A percentile compares a stretch with the other conserved stretches of the same genome.
Conservation (phyloP, 1,140 invertebrate species). For the Tetragonula clypearis region DNA sequence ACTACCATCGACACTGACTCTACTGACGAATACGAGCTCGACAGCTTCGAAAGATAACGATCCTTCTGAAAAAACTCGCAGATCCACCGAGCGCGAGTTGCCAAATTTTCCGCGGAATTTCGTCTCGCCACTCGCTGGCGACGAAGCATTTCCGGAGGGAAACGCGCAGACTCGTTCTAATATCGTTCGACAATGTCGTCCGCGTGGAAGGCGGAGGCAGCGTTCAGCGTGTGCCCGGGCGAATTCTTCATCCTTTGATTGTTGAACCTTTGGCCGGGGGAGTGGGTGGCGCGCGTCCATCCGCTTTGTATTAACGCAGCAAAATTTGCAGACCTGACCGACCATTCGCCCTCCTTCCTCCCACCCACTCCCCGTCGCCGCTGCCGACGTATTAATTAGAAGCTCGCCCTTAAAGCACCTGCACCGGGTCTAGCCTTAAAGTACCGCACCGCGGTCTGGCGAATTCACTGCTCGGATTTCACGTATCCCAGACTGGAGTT, state of each 20-base stretch:
- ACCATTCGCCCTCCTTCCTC: slow-evolving; percentile 33
- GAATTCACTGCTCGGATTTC: slow-evolving; percentile 79
- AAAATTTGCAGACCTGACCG: slow-evolving; percentile 62
- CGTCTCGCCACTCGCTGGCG: no score
- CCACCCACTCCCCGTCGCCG: slow-evolving; percentile 28
- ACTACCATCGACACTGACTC: no score
- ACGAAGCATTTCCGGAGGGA: no score
- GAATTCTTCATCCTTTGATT: slow-evolving; percentile 51
- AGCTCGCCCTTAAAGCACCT: slow-evolving; percentile 73
- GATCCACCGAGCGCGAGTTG: no score
- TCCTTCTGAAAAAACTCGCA: no score
- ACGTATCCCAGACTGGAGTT: slow-evolving; percentile 73
- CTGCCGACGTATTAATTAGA: slow-evolving; percentile 76
- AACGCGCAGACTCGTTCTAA: no score
- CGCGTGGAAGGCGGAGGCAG: no score
- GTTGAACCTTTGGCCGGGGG: slow-evolving; percentile 24
- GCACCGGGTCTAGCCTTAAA: slow-evolving; percentile 70
- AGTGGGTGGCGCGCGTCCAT: not conserved
- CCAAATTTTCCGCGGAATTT: no score
- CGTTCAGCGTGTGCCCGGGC: no score
- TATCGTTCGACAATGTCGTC: no score
- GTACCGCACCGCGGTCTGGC: slow-evolving; percentile 73
- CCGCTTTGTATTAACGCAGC: slow-evolving; percentile 48
- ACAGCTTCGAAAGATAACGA: no score
- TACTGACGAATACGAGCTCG: no score